Base-by-base conservation (phyloP, 1,140 invertebrate species). In the Acromyrmex echinatior region DNA sequence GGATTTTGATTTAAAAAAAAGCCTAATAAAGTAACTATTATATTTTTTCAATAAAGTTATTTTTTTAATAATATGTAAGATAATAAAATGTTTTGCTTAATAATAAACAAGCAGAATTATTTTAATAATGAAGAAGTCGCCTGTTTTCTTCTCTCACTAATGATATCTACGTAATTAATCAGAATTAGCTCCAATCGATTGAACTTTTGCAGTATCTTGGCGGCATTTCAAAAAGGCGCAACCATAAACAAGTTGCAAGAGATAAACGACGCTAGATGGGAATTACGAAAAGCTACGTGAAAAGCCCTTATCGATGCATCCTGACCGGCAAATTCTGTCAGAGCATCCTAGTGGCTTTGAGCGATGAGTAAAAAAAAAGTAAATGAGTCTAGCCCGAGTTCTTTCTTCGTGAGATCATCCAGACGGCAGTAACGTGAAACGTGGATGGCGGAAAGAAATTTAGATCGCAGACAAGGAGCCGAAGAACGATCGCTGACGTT, bases 291-390 rank as follows among this genome's bases (percentile, higher is more conserved):
- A 70, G 78, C 49, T 71, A 71, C 21, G 68, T 56, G 80, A 51
- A 84, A 84, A 84, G 70, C 73, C 70, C 39, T 49, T 68, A 74
- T 74, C 70, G 70, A 84, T 28, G 70, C 65, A 63, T 51, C 70
- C 35, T 81, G 53, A 73, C 35, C 53, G 49, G 56, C 81, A 78
- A 63, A 88, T 87, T 85, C 65, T 86, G 91, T 91, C 91, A 88
- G 89, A 70, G 81, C 77, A 85, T 87, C 68, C 71, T 63, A 25
- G 73, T 74, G 18, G 76, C 84, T 89, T 62, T 88, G 87, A 91
- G 84, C 73, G 87, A 91, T 90, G 89, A 87, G 81, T 49, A 86
- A 70, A 91, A 91, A 91, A 91, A 49, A 66, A 45, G 53, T 28
- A 51, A 53, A 81, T 70, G 82, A 78, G 74, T 86, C 62, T 74